phyloP scores from a whole-genome alignment of 2,888 invertebrate species.

The Hipparchia semele region DNA sequence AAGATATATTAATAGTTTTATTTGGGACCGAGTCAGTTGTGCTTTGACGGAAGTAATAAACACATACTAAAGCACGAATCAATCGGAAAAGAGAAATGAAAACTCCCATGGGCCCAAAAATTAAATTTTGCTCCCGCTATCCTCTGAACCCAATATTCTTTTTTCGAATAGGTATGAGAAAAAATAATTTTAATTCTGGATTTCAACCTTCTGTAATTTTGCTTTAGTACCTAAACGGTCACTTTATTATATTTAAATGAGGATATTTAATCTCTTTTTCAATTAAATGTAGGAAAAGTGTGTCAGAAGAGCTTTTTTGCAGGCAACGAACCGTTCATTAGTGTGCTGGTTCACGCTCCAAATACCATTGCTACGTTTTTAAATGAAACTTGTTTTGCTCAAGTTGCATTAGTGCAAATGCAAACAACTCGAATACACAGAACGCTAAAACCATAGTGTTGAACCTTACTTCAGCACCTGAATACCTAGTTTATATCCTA shows the following conservation, averaged over 20 bases:
- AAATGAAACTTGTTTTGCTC: conserved; percentile 11
- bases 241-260: not conserved
- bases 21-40: too few species aligned
- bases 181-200: too few species aligned
- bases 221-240: too few species aligned
- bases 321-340: conserved; percentile 25
- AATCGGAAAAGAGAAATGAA: too few species aligned
- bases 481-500: not conserved
- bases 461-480: not conserved
- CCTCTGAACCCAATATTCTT: too few species aligned
- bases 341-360: conserved; percentile 30
- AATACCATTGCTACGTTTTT: conserved; percentile 13
- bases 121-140: too few species aligned
- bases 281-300: conserved; percentile 13
- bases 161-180: too few species aligned
- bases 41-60: too few species aligned
- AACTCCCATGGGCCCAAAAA: too few species aligned
- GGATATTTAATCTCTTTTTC: not conserved
- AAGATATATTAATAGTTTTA: too few species aligned
- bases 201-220: too few species aligned
- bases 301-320: conserved; percentile 15
- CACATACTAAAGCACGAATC: too few species aligned
- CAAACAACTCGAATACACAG: not conserved
- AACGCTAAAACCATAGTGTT: not conserved
- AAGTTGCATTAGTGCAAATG: conserved; percentile 1